Percentiles rank a stretch among this genome's conserved stretches.
These are phyloP conservation scores for Paratrypauchen microcephalus DNA, from an alignment of 2,797 vertebrate species.

Conservation along the genomic window DNA sequence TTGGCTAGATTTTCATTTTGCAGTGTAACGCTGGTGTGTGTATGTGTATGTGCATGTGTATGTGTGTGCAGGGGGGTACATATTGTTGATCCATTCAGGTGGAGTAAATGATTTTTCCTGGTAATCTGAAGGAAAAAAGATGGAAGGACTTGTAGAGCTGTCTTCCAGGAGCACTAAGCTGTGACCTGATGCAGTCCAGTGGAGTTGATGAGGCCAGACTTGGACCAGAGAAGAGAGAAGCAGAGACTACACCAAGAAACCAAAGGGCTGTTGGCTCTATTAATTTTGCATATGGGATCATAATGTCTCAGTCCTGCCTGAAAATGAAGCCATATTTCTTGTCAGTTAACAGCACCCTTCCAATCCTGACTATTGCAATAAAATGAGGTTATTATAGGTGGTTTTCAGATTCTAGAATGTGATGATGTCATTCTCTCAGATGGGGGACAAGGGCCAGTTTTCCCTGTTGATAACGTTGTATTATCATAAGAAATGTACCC, in stretches of 20 bases:
- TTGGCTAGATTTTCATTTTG: too few relatives aligned
- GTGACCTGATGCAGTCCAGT: neutral
- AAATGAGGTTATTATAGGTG: too few relatives aligned
- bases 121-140: slow-evolving; percentile 20
- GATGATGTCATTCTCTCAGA: too few relatives aligned
- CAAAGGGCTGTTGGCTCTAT: neutral
- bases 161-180: neutral
- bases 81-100: slow-evolving; percentile 10
- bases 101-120: slow-evolving; percentile 16
- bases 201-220: neutral
- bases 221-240: neutral
- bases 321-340: too few relatives aligned
- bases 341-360: too few relatives aligned
- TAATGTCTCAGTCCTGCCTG: neutral
- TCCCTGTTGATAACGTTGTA: too few relatives aligned
- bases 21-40: neutral
- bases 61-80: neutral
- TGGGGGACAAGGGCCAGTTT: too few relatives aligned
- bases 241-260: neutral
- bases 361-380: too few relatives aligned
- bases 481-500: too few relatives aligned
- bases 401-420: too few relatives aligned
- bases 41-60: neutral
- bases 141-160: neutral
- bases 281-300: neutral